Evolutionary conservation across 2,113 vertebrate species (phyloP), one percentile per base, ranked within the genome.

Genomic region (Ceyx margarethae): DNA sequence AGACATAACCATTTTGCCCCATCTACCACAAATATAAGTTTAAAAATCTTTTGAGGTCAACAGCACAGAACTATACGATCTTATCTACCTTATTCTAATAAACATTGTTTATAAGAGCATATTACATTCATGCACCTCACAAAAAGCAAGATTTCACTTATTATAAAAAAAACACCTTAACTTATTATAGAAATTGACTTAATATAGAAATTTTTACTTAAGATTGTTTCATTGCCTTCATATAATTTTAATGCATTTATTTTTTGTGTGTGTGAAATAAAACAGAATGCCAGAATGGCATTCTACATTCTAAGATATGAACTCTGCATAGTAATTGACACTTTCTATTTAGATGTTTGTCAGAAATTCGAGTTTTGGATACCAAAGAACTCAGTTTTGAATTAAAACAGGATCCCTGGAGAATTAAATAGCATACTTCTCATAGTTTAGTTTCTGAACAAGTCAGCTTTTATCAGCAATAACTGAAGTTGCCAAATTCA

Each of bases 401-500:
- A 88, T 93, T 83, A 94, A 79, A 97, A 81, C 45, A 74, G 74
- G 90, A 91, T 88, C 91, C 85, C 74, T 96, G 92, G 76, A 90
- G 84, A 58, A 87, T 81, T 95, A 90, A 95, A 95, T 87, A 92
- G 81, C 65, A 81, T 79, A 93, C 53, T 77, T 93, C n/a, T 73
- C 51, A 89, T 93, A 92, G 50, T 88, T 94, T 78, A 72, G 43
- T 94, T 94, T 35, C 75, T 85, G 91, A 94, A 79, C 78, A 58
- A 96, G 82, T 85, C 88, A 68, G 92, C 26, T 95, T 96, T 96
- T 95, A 96, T 81, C 88, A 95, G 85, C 48, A 85, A 62, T 92
- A 96, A 96, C 19, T 91, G 79, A 97, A 96, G 68, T 85, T 81
- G 87, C 87, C 31, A 96, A 96, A 94, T 81, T 94, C 64, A 94